Conservation (phyloP, 2,797 vertebrate species). For the Lutjanus campechanus region DNA sequence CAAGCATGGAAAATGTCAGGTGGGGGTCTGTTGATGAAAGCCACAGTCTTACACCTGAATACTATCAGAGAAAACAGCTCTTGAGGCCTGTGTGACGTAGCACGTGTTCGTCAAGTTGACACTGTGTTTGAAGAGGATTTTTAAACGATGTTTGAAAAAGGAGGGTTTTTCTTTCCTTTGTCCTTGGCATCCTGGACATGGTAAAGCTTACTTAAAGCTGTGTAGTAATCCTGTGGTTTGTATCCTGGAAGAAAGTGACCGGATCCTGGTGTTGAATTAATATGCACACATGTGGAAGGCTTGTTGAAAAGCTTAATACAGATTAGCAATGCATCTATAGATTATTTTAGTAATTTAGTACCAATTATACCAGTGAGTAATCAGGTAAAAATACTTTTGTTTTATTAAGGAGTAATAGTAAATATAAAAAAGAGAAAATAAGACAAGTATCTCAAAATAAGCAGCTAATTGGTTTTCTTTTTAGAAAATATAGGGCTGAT, state of each 20-base stretch:
- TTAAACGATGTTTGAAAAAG: constrained; percentile 9
- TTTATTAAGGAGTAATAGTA: too few relatives aligned
- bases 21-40: background rate
- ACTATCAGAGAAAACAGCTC: background rate
- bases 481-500: too few relatives aligned
- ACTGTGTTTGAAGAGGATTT: constrained; percentile 25
- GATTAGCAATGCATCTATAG: too few relatives aligned
- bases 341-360: too few relatives aligned
- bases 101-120: background rate
- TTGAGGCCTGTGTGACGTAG: background rate
- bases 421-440: too few relatives aligned
- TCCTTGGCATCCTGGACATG: background rate
- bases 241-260: constrained; percentile 19
- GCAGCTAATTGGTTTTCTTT: too few relatives aligned
- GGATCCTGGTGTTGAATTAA: constrained; percentile 28
- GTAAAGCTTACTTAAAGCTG: background rate
- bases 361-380: too few relatives aligned
- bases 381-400: too few relatives aligned
- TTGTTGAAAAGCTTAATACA: constrained; percentile 3
- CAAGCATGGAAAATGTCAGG: background rate
- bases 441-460: too few relatives aligned
- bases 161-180: background rate
- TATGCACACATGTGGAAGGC: background rate
- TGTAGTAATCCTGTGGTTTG: background rate
- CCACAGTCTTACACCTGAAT: background rate